These are phyloP conservation scores for Pagrus major DNA, from an alignment of 2,113 vertebrate genomes.

Conservation along the genomic window DNA sequence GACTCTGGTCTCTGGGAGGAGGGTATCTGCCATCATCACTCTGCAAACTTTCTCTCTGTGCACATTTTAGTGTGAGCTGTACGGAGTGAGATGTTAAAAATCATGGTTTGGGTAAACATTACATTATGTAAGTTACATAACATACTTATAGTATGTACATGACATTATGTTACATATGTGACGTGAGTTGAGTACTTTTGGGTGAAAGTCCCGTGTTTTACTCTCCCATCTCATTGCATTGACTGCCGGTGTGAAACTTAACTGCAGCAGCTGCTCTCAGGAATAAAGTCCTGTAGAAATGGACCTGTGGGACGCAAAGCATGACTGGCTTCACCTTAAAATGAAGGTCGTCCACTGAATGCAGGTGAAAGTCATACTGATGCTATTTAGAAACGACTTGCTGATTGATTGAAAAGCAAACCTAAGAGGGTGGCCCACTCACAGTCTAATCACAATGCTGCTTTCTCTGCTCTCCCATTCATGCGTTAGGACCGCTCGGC, in stretches of 20 bases:
- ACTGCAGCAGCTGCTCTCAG: not conserved
- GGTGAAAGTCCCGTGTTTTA: no score
- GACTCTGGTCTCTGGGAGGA: not conserved
- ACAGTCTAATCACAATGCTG: constrained; percentile 48
- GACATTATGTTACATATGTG: no score
- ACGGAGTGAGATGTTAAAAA: no score
- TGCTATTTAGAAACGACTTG: constrained; percentile 28
- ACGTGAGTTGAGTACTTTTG: no score
- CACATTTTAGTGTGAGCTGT: not conserved
- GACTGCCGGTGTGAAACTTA: not conserved
- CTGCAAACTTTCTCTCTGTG: not conserved
- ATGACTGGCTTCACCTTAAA: constrained; percentile 37
- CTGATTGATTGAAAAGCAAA: constrained; percentile 68
- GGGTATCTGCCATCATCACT: not conserved
- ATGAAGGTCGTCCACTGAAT: constrained; percentile 45
- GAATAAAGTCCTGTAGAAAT: constrained; percentile 26
- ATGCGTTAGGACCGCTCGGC: not conserved
- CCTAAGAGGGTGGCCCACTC: constrained; percentile 40
- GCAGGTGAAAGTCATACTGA: constrained; percentile 57
- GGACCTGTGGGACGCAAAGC: constrained; percentile 28
- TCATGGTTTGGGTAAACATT: no score
- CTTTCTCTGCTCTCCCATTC: constrained; percentile 47
- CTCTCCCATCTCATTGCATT: no score
- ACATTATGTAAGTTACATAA: no score
- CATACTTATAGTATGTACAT: no score